phyloP scores from a whole-genome alignment of 1,140 invertebrate species.

The Procambarus virginalis region DNA sequence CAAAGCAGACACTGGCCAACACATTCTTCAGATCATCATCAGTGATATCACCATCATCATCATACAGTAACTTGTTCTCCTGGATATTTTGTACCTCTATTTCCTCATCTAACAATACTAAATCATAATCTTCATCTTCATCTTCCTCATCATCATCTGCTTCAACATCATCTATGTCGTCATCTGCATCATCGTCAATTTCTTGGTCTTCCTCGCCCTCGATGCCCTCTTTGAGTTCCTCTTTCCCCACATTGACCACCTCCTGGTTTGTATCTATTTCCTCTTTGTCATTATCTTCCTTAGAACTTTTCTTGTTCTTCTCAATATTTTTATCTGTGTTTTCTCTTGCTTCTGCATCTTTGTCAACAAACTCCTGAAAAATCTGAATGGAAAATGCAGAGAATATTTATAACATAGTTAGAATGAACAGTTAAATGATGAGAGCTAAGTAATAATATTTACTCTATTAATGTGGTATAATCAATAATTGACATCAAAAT shows the following conservation, averaged over 20 bases:
- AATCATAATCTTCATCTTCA: neutral
- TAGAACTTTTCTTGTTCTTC: neutral
- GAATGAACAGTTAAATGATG: neutral
- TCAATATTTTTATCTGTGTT: slow-evolving; percentile 20
- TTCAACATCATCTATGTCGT: slow-evolving; percentile 16
- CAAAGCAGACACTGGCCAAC: slow-evolving; percentile 45
- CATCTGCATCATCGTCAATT: neutral
- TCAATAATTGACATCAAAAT: too few species aligned
- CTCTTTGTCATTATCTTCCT: neutral
- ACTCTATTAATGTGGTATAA: too few species aligned
- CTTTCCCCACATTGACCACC: neutral
- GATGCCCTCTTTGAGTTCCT: neutral
- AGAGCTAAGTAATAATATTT: neutral
- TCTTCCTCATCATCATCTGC: slow-evolving; percentile 13
- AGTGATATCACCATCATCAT: slow-evolving; percentile 41
- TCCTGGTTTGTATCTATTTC: neutral
- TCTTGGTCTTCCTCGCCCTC: slow-evolving; percentile 22
- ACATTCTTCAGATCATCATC: slow-evolving; percentile 56
- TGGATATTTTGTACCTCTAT: neutral
- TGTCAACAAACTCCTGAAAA: slow-evolving; percentile 67
- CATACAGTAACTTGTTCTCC: neutral
- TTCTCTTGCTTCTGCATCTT: slow-evolving; percentile 50
- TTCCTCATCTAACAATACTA: slow-evolving; percentile 12
- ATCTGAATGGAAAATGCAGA: slow-evolving; percentile 16
- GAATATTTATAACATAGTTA: neutral